These are phyloP conservation scores for Brachypodius melanocephalos DNA, from an alignment of 2,113 vertebrate genomes.

Conservation along the genomic window DNA sequence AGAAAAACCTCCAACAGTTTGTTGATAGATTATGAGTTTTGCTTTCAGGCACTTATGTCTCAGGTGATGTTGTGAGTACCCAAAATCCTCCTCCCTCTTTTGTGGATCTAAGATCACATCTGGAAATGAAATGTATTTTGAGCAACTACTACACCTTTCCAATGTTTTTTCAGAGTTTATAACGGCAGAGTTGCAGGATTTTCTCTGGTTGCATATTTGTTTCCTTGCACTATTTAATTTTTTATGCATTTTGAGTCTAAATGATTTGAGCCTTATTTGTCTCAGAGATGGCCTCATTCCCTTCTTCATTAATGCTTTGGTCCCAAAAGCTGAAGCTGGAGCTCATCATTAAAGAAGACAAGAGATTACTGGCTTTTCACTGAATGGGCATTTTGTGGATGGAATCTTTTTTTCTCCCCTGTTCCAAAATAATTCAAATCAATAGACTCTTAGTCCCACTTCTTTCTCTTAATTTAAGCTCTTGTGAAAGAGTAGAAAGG, in stretches of 20 bases:
- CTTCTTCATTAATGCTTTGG: neutral
- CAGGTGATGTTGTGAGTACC: neutral
- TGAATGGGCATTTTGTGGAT: neutral
- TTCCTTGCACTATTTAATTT: neutral
- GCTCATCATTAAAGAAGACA: neutral
- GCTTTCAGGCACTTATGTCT: neutral
- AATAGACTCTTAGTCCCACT: neutral
- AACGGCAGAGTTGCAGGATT: neutral
- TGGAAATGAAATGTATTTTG: neutral
- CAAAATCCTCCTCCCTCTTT: fast-evolving
- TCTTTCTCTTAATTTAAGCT: neutral
- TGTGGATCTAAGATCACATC: neutral
- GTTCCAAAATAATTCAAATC: neutral
- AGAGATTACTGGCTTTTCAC: neutral
- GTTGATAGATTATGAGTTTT: neutral
- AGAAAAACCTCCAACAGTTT: neutral
- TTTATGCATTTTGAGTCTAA: neutral
- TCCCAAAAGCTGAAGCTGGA: neutral
- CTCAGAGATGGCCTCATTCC: neutral
- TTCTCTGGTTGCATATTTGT: neutral
- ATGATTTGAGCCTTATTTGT: neutral
- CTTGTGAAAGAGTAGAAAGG: neutral
- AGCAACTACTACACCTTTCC: neutral
- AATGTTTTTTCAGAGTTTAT: neutral
- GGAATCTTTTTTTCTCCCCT: neutral